Percentiles rank a stretch among this genome's conserved stretches.
These are phyloP conservation scores for Monopterus albus DNA, from an alignment of 2,113 vertebrate species.

Conservation along the genomic window DNA sequence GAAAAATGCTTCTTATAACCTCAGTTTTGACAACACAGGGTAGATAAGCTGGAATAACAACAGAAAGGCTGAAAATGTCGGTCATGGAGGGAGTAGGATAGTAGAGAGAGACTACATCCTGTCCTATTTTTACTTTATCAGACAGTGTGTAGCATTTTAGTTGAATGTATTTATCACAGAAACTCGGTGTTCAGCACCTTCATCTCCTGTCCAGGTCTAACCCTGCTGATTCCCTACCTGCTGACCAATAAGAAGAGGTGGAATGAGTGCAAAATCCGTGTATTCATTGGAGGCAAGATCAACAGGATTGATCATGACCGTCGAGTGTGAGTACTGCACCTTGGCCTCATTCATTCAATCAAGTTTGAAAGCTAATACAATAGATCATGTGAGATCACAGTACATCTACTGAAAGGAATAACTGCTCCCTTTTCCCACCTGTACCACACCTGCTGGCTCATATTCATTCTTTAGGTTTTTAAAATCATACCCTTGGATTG, in stretches of 20 bases:
- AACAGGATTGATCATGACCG: conserved; percentile 98
- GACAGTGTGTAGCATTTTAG: no score
- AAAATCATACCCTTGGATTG: no score
- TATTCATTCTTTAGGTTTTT: neutral
- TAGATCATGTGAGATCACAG: neutral
- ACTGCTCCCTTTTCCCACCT: neutral
- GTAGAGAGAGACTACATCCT: no score
- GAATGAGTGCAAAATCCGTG: conserved; percentile 85
- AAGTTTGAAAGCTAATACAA: neutral
- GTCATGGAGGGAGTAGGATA: no score
- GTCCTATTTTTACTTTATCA: no score
- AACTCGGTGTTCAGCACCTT: neutral
- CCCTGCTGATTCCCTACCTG: conserved; percentile 95
- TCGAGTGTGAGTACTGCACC: conserved; percentile 88
- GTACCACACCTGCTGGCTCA: neutral
- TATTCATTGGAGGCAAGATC: conserved; percentile 88
- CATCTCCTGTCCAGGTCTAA: conserved; percentile 83
- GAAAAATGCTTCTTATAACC: no score
- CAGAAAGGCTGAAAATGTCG: no score
- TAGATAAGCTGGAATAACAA: no score
- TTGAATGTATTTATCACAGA: no score
- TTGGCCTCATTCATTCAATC: neutral
- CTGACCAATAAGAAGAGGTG: conserved; percentile 91
- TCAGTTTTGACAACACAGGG: no score
- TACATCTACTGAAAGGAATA: no score